Conservation (phyloP, 2,888 invertebrate genomes). For the Calliopum simillimum region DNA sequence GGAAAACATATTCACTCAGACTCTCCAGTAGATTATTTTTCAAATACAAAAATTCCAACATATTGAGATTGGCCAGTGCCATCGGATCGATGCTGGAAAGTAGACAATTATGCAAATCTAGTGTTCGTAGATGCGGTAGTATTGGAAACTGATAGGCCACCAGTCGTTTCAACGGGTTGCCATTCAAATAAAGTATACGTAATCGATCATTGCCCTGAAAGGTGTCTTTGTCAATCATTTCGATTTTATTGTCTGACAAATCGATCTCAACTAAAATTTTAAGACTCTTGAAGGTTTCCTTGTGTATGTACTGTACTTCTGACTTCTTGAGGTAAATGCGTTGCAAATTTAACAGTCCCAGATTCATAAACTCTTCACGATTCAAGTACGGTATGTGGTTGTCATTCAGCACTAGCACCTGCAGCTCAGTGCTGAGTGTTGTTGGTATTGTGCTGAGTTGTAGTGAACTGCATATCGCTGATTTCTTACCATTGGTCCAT, state of each 20-base stretch:
- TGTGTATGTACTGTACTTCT: constrained; percentile 80
- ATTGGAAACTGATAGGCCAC: constrained; percentile 84
- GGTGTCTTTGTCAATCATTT: constrained; percentile 80
- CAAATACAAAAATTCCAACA: constrained; percentile 81
- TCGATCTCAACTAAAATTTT: constrained; percentile 89
- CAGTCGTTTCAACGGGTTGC: constrained; percentile 82
- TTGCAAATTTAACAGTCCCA: constrained; percentile 86
- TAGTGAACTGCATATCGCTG: constrained; percentile 85
- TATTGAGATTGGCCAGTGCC: constrained; percentile 80
- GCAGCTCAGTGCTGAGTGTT: constrained; percentile 74
- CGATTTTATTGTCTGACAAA: constrained; percentile 84
- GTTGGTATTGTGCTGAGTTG: constrained; percentile 83
- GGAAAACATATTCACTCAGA: constrained; percentile 75
- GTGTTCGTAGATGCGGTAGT: constrained; percentile 81
- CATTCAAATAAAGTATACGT: constrained; percentile 80
- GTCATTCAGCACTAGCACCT: constrained; percentile 86
- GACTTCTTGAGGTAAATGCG: constrained; percentile 83
- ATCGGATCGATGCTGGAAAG: constrained; percentile 80
- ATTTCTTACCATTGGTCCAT: constrained; percentile 92
- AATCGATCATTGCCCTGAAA: constrained; percentile 88
- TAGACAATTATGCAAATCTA: constrained; percentile 85
- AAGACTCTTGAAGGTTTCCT: constrained; percentile 87
- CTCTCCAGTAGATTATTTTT: constrained; percentile 83
- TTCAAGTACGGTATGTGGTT: constrained; percentile 82
- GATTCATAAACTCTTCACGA: constrained; percentile 81